Evolutionary conservation across 1,140 invertebrate genomes (phyloP).

Genomic region (Whitmania pigra): DNA sequence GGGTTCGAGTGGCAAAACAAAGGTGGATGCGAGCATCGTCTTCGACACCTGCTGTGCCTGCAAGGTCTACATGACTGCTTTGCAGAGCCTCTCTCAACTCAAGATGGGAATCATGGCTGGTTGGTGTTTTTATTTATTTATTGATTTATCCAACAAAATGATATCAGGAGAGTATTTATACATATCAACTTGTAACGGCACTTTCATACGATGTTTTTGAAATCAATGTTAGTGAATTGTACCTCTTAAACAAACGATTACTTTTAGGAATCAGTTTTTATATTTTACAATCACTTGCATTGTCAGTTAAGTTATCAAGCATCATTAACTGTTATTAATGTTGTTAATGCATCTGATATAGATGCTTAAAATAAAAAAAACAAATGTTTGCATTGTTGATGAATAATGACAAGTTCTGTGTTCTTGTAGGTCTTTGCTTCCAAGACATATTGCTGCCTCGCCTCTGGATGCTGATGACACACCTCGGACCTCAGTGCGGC

Average conservation of each 20-base stretch:
- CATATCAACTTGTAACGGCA: background rate
- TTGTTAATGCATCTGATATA: too few relatives aligned
- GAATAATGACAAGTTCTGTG: too few relatives aligned
- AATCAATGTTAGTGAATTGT: too few relatives aligned
- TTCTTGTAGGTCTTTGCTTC: slow-evolving; percentile 66
- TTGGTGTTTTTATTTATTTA: background rate
- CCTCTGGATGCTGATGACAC: slow-evolving; percentile 79
- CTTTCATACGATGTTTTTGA: background rate
- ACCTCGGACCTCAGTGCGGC: slow-evolving; percentile 72
- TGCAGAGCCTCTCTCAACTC: slow-evolving; percentile 77
- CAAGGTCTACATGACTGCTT: slow-evolving; percentile 75
- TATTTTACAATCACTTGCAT: too few relatives aligned
- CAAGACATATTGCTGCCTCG: slow-evolving; percentile 76
- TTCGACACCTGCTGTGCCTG: slow-evolving; percentile 67
- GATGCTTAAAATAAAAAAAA: too few relatives aligned
- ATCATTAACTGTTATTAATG: too few relatives aligned
- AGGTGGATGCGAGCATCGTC: slow-evolving; percentile 65
- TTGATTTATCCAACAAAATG: too few relatives aligned
- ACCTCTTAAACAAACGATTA: too few relatives aligned
- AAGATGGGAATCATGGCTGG: slow-evolving; percentile 87
- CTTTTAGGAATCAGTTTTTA: too few relatives aligned
- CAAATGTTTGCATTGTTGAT: too few relatives aligned
- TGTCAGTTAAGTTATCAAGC: too few relatives aligned
- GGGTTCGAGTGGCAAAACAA: slow-evolving; percentile 41
- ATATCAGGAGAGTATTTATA: too few relatives aligned